Percentiles rank a stretch among this genome's conserved stretches.
phyloP scores from a whole-genome alignment of 2,113 vertebrate genomes.

The Sprattus sprattus region DNA sequence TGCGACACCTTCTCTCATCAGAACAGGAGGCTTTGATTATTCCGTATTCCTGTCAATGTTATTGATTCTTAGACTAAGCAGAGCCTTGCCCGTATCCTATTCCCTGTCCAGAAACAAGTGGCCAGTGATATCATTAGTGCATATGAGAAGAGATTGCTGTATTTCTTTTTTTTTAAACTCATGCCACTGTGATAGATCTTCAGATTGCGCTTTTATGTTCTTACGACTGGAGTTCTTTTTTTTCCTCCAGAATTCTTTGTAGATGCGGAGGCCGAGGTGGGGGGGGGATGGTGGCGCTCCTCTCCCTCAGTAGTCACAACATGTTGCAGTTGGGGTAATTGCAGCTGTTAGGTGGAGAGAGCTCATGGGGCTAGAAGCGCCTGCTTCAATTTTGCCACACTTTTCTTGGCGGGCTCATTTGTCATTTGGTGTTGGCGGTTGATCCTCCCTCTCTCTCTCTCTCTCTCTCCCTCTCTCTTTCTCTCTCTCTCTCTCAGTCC shows the following conservation, averaged over 20 bases:
- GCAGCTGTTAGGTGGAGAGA: not conserved
- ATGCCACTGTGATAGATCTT: not conserved
- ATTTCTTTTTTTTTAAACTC: not conserved
- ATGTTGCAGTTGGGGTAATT: constrained; percentile 1
- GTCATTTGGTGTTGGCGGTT: not conserved
- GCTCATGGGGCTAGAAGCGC: not conserved
- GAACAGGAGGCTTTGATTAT: not conserved
- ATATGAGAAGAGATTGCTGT: not conserved
- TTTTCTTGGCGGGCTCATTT: constrained; percentile 1
- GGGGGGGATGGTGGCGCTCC: not conserved
- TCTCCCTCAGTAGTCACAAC: not conserved
- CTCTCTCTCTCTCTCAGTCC: not conserved
- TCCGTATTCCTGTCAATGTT: not conserved
- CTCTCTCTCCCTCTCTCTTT: not conserved
- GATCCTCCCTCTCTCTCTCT: not conserved
- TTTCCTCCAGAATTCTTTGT: not conserved
- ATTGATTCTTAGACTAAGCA: not conserved
- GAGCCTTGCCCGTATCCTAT: not conserved
- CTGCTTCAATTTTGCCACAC: not conserved
- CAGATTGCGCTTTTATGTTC: not conserved
- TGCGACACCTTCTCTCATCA: not conserved
- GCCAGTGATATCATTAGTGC: not conserved
- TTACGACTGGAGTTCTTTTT: not conserved
- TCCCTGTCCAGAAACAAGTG: not conserved
- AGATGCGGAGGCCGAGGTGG: not conserved